phyloP scores from a whole-genome alignment of 2,113 vertebrate species.

The Xiphias gladius region DNA sequence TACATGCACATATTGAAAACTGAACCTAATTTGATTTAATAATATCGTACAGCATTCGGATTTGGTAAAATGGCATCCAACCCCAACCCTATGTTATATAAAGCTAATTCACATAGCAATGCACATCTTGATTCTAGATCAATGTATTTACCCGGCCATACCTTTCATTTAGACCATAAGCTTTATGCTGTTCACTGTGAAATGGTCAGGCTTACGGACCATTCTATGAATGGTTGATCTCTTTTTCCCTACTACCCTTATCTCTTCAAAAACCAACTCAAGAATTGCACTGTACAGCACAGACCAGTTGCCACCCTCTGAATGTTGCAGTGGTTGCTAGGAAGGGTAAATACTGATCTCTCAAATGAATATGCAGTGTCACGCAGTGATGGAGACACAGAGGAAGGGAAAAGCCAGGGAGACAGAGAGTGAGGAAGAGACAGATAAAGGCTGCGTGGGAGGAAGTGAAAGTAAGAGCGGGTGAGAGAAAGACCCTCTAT shows the following conservation, averaged over 20 bases:
- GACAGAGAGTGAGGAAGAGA: not conserved
- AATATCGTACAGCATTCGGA: not conserved
- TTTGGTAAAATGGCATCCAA: not conserved
- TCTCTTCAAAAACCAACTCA: constrained; percentile 1
- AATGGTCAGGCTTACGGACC: not conserved
- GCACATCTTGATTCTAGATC: too few relatives aligned
- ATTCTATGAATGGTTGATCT: not conserved
- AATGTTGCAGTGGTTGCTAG: constrained; percentile 13
- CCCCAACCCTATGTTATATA: not conserved
- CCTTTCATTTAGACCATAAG: not conserved
- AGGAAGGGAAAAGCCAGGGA: not conserved
- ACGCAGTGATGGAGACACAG: constrained; percentile 8
- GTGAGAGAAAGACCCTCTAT: constrained; percentile 46
- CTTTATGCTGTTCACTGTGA: not conserved
- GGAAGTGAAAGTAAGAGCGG: constrained; percentile 21
- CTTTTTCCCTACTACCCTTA: not conserved
- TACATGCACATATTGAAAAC: not conserved
- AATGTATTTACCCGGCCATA: not conserved
- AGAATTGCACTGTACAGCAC: not conserved
- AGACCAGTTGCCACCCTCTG: not conserved
- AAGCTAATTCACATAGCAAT: not conserved
- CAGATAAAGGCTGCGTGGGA: constrained; percentile 13
- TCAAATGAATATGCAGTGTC: constrained; percentile 6
- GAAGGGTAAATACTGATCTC: constrained; percentile 19
- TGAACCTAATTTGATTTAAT: not conserved